Percentiles rank a stretch among this genome's conserved stretches.
Evolutionary conservation across 1,140 invertebrate species (phyloP).

Genomic region (Octopus sinensis): DNA sequence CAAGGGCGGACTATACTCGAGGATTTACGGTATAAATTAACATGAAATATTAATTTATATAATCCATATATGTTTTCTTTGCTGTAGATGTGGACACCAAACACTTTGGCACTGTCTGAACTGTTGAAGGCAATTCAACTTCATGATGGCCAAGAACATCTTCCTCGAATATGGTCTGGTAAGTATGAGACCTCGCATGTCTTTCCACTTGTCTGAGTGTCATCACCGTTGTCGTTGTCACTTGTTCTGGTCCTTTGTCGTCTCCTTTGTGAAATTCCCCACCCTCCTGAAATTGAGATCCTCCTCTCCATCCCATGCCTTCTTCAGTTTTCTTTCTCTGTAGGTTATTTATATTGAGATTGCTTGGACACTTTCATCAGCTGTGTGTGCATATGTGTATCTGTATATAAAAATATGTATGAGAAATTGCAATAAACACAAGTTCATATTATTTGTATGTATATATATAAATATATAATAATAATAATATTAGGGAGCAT

Average conservation of each 20-base stretch:
- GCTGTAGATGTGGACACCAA: constrained; percentile 24
- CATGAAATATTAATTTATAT: constrained; percentile 22
- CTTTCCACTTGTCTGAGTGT: background rate
- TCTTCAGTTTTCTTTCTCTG: background rate
- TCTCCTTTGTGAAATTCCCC: background rate
- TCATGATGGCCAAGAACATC: constrained; percentile 63
- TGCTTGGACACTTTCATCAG: background rate
- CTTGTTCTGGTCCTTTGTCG: background rate
- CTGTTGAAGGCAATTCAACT: constrained; percentile 65
- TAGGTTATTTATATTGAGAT: background rate
- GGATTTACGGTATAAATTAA: background rate
- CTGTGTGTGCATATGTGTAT: too few relatives aligned
- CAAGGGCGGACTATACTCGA: too few relatives aligned
- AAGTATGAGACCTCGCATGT: constrained; percentile 24
- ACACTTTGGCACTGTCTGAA: constrained; percentile 36
- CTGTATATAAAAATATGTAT: too few relatives aligned
- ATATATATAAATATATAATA: too few relatives aligned
- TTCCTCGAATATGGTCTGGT: constrained; percentile 77
- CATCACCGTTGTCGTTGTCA: background rate
- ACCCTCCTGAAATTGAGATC: background rate
- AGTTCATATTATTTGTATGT: too few relatives aligned
- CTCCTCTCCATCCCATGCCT: background rate
- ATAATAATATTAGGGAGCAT: too few relatives aligned
- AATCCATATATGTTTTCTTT: constrained; percentile 33
- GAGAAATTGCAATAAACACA: too few relatives aligned